Evolutionary conservation across 2,797 vertebrate genomes (phyloP).

Genomic region (Pelodytes ibericus): DNA sequence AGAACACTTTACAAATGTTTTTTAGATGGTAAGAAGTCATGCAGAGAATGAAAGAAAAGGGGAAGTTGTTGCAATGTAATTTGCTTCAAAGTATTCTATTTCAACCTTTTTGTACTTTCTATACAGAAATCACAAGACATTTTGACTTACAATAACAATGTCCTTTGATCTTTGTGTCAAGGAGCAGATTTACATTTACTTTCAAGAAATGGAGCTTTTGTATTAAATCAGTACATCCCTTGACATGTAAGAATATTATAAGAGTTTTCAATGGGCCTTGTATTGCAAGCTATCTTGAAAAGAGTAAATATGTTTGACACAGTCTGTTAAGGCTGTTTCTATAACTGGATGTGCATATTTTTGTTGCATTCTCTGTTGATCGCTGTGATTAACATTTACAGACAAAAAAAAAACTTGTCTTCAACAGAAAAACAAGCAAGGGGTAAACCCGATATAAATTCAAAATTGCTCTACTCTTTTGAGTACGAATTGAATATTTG

Average conservation of each 20-base stretch:
- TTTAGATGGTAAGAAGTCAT: conserved; percentile 40
- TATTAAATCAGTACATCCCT: not conserved
- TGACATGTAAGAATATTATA: not conserved
- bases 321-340: not conserved
- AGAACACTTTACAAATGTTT: conserved; percentile 29
- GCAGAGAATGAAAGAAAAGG: conserved; percentile 24
- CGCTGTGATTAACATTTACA: not conserved
- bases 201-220: not conserved
- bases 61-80: conserved; percentile 32
- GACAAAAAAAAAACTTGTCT: not conserved
- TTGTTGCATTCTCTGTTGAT: not conserved
- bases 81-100: conserved; percentile 24
- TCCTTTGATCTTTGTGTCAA: conserved; percentile 22
- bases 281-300: conserved; percentile 5
- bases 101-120: conserved; percentile 26
- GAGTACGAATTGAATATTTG: too few species aligned
- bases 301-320: conserved; percentile 9
- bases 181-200: conserved; percentile 26
- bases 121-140: conserved; percentile 16
- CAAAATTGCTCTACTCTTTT: too few species aligned
- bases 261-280: not conserved
- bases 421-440: not conserved
- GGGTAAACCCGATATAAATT: too few species aligned
- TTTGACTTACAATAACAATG: conserved; percentile 28
- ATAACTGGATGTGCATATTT: not conserved